Conservation (phyloP, 2,888 invertebrate species). For the Diarsia rubi region DNA sequence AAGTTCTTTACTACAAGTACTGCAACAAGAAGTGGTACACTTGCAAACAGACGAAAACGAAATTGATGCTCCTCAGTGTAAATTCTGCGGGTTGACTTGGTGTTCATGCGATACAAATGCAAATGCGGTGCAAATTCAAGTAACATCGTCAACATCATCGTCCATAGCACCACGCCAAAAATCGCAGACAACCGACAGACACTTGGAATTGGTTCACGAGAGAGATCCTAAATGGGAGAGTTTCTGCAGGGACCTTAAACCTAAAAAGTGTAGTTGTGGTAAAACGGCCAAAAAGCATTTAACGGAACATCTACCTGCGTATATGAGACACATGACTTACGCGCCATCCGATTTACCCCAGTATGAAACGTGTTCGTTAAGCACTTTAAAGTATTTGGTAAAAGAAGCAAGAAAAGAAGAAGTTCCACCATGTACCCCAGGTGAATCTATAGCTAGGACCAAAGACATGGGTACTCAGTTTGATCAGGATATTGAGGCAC, state of each 20-base stretch:
- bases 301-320: constrained; percentile 81
- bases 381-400: constrained; percentile 76
- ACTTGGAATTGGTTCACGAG: constrained; percentile 76
- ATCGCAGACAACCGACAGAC: constrained; percentile 79
- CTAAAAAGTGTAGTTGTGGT: constrained; percentile 78
- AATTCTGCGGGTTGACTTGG: constrained; percentile 73
- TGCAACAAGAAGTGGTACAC: constrained; percentile 80
- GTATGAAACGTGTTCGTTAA: constrained; percentile 79
- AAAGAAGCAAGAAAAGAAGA: constrained; percentile 64
- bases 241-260: constrained; percentile 76
- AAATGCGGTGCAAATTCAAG: background rate
- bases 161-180: background rate
- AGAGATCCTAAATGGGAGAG: constrained; percentile 85
- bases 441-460: constrained; percentile 67
- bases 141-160: background rate
- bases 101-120: constrained; percentile 21
- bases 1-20: constrained; percentile 83
- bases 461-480: constrained; percentile 78
- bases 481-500: constrained; percentile 76
- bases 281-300: constrained; percentile 81
- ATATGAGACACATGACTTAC: constrained; percentile 82
- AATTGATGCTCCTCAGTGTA: constrained; percentile 71
- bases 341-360: constrained; percentile 76
- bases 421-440: constrained; percentile 31
- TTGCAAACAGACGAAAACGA: constrained; percentile 54